Evolutionary conservation across 2,888 invertebrate genomes (phyloP), one percentile per base, ranked within the genome.

Genomic region (Caenorhabditis sp.): DNA sequence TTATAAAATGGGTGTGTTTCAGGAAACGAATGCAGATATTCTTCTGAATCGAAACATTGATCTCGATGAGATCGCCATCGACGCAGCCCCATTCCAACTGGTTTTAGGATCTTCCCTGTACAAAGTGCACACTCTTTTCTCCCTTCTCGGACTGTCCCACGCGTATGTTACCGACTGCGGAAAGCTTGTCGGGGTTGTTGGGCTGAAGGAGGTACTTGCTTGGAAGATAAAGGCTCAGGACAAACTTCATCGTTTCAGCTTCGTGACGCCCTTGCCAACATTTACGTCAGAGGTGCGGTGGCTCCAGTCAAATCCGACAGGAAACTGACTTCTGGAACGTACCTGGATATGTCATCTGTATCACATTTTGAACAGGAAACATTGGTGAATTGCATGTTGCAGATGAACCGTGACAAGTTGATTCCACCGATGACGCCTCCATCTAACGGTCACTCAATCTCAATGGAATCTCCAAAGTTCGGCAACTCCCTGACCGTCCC

Each of bases 111-210:
- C 82, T 6, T 81, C 82, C 5, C 72, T 84, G 15, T 84, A 82
- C 68, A 83, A 83, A 74, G 82, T 82, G 17, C 84, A 84, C 76
- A 84, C 83, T 8, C 55, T 84, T 20, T 84, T 84, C 63, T 82
- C 82, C 2, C 80, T 84, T 17, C 83, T 84, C 11, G 84, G 83
- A 13, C 61, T 84, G 2, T 81, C 81, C 3, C 84, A 84, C 48
- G 84, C 84, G 27, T 84, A 84, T 45, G 84, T 84, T 15, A 84
- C 83, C 15, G 83, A 84, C 55, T 80, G 81, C 32, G 84, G 84
- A 26, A 76, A 79, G 30, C 70, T 84, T 17, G 79, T 84, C 8
- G 84, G 84, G 2, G 83, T 84, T n/a, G 82, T 84, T 22, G 83
- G 82, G 2, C 46, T 84, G 15, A 83, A 83, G 65, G 84, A 84